These are phyloP conservation scores for Bombus polaris DNA, from an alignment of 1,140 invertebrate genomes.

Conservation along the genomic window DNA sequence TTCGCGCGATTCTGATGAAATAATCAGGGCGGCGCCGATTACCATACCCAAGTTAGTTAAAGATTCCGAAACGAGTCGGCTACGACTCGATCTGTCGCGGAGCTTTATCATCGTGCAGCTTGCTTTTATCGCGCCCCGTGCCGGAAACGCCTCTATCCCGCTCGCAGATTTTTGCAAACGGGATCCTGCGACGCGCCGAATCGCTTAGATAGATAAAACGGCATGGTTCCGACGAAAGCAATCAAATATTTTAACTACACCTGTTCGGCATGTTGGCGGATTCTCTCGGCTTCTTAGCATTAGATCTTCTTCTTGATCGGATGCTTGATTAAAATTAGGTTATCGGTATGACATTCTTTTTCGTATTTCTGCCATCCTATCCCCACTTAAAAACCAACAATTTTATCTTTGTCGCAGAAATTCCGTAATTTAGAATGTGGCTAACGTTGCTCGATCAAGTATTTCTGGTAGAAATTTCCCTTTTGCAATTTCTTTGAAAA, in stretches of 20 bases:
- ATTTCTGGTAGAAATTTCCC: no score
- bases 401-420: no score
- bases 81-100: slow-evolving; percentile 12
- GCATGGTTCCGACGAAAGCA: not conserved
- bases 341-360: no score
- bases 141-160: not conserved
- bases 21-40: slow-evolving; percentile 50
- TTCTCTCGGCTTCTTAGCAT: not conserved
- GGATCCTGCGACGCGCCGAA: not conserved
- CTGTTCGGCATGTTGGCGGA: not conserved
- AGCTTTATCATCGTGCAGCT: slow-evolving; percentile 25
- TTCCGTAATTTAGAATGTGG: no score
- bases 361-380: no score
- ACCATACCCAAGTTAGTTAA: slow-evolving; percentile 5
- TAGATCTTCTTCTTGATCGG: not conserved
- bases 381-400: no score
- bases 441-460: no score
- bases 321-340: no score
- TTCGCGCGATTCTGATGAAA: slow-evolving; percentile 55
- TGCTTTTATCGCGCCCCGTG: not conserved
- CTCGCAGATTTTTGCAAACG: not conserved
- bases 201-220: not conserved
- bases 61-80: not conserved
- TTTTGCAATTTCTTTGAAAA: no score
- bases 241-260: not conserved